phyloP scores from a whole-genome alignment of 2,888 invertebrate genomes.

The Dioctria rufipes region DNA sequence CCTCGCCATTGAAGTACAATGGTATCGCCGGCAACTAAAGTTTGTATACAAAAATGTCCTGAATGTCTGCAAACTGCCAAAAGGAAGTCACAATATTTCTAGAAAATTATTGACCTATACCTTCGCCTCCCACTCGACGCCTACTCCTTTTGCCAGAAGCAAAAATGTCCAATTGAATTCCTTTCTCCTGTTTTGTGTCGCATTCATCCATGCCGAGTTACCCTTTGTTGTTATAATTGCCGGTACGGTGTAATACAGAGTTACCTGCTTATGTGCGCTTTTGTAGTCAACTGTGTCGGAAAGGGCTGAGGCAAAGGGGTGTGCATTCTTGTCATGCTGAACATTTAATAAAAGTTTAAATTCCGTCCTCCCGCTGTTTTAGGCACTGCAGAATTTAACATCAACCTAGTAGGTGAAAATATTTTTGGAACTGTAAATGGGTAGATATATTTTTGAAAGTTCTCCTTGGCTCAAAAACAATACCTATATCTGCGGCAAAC shows the following conservation, averaged over 20 bases:
- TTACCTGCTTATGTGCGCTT: not conserved
- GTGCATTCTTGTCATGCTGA: not conserved
- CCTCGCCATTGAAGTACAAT: too few relatives aligned
- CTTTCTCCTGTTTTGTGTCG: not conserved
- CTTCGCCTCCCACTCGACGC: too few relatives aligned
- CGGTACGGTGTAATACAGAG: not conserved
- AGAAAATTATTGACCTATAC: too few relatives aligned
- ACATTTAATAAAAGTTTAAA: slow-evolving; percentile 34
- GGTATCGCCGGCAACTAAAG: too few relatives aligned
- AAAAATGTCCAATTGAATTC: not conserved
- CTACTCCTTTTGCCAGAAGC: not conserved
- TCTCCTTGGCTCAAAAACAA: too few relatives aligned
- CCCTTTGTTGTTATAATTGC: slow-evolving; percentile 4
- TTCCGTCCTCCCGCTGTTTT: not conserved
- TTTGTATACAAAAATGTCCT: too few relatives aligned
- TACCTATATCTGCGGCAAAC: too few relatives aligned
- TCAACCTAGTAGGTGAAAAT: too few relatives aligned
- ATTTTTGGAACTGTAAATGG: too few relatives aligned
- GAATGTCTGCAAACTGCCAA: too few relatives aligned
- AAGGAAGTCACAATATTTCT: too few relatives aligned
- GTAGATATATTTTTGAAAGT: too few relatives aligned
- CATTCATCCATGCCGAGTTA: not conserved
- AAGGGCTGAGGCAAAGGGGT: not conserved
- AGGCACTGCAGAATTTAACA: not conserved
- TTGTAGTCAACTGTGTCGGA: not conserved